A percentile compares a stretch with the other conserved stretches of the same genome.
Evolutionary conservation across 2,113 vertebrate species (phyloP).

Genomic region (Myocastor coypus): DNA sequence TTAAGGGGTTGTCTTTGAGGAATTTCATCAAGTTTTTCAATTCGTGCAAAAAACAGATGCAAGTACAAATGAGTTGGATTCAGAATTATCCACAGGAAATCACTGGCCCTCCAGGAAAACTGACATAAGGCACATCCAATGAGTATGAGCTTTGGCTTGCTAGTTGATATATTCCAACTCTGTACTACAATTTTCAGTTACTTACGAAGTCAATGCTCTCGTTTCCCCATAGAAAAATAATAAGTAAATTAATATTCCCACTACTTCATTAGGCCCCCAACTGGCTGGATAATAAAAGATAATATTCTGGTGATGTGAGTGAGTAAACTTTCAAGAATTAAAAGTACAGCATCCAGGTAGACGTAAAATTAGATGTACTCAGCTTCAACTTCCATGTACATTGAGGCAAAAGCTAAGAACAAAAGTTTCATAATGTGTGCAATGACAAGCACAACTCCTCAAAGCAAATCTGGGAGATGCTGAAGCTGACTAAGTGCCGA

Average conservation of each 20-base stretch:
- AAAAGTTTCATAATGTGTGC: not conserved
- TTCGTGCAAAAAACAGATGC: not conserved
- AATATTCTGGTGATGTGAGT: not conserved
- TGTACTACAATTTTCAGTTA: slow-evolving; percentile 23
- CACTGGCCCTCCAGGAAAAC: not conserved
- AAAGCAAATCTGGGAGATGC: not conserved
- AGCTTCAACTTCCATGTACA: not conserved
- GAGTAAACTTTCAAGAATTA: not conserved
- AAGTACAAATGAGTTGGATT: not conserved
- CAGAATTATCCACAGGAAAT: not conserved
- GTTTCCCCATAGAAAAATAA: not conserved
- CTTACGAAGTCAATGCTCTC: not conserved
- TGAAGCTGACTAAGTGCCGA: not conserved
- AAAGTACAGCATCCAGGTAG: not conserved
- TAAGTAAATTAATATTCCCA: not conserved
- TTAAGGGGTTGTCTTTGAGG: not conserved
- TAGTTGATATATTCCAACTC: not conserved
- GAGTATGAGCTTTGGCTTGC: slow-evolving; percentile 39
- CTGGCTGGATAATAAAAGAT: not conserved
- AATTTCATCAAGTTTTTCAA: not conserved
- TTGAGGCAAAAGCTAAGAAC: not conserved
- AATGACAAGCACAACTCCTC: not conserved
- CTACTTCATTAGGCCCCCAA: not conserved
- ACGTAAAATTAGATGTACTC: not conserved
- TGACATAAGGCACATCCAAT: slow-evolving; percentile 60